Evolutionary conservation across 1,140 invertebrate species (phyloP), one percentile per base, ranked within the genome.

Genomic region (Ephestia elutella): DNA sequence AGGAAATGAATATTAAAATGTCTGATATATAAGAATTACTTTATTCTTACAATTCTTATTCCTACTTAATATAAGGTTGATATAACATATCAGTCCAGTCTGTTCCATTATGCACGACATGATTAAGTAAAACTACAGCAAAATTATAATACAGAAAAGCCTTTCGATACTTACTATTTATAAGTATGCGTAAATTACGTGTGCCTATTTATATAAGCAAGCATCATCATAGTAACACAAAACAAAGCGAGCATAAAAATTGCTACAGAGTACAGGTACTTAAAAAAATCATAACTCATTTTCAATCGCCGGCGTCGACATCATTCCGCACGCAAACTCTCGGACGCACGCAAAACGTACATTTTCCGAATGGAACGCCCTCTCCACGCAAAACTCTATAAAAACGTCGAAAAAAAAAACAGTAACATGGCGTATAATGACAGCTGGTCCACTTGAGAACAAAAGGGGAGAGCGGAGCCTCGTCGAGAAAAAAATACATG

Each of bases 351-450:
- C 86, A 87, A 88, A 88, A 82, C 82, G 86, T 83, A 80, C 82
- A 88, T 88, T 86, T 88, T 85, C 83, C 78, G 75, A 83, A 86
- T 80, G 80, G 78, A 82, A 83, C 83, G 78, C 86, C 84, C 81
- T 85, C 78, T 81, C 77, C 67, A 83, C 78, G 82, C 75, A 86
- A 88, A 88, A 88, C 83, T 88, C 82, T 86, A 88, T 88, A 81
- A 88, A 86, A 88, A 86, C 83, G 86, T 84, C 85, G 80, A 89
- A 88, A 89, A 87, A 86, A 88, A 86, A 89, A 88, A 89, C 85
- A 85, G 86, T 89, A 89, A 87, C 88, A 89, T 89, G 82, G 85
- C 86, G 83, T 83, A 89, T 89, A 89, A 89, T 89, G 88, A 89
- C 88, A 89, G 88, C 88, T 89, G 88, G 88, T 86, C 86, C 88